phyloP scores from a whole-genome alignment of 2,113 vertebrate species.

The Corythoichthys intestinalis region DNA sequence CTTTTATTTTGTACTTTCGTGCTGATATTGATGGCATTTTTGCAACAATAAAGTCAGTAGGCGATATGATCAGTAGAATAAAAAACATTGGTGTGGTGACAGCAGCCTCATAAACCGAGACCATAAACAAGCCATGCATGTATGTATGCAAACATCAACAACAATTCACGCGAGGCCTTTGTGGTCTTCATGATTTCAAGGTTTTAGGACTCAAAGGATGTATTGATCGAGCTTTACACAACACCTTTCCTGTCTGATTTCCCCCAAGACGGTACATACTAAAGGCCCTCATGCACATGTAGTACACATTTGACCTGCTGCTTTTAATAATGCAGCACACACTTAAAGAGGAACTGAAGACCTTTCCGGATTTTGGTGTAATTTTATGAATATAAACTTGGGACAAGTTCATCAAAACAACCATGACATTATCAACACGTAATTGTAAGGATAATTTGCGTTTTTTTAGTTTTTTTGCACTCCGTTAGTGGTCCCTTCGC shows the following conservation, averaged over 20 bases:
- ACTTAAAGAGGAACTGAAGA: too few species aligned
- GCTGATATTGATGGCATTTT: constrained; percentile 14
- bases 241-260: constrained; percentile 53
- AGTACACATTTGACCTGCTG: constrained; percentile 42
- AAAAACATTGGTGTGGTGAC: constrained; percentile 33
- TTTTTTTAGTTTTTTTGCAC: too few species aligned
- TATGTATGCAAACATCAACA: constrained; percentile 19
- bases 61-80: constrained; percentile 42
- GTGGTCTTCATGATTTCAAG: constrained; percentile 1
- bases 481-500: too few species aligned
- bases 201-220: constrained; percentile 47
- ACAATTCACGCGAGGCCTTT: constrained; percentile 19
- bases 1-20: constrained; percentile 28
- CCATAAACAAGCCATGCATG: constrained; percentile 11
- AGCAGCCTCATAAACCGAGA: constrained; percentile 37
- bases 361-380: too few species aligned
- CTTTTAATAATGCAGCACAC: constrained; percentile 28
- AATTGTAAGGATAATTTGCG: too few species aligned
- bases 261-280: constrained; percentile 43
- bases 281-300: constrained; percentile 25
- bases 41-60: constrained; percentile 8
- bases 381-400: too few species aligned
- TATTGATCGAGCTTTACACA: constrained; percentile 54
- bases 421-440: too few species aligned
- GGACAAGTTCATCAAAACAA: too few species aligned